Conservation (phyloP, 2,113 vertebrate species). For the Alethe castanea region DNA sequence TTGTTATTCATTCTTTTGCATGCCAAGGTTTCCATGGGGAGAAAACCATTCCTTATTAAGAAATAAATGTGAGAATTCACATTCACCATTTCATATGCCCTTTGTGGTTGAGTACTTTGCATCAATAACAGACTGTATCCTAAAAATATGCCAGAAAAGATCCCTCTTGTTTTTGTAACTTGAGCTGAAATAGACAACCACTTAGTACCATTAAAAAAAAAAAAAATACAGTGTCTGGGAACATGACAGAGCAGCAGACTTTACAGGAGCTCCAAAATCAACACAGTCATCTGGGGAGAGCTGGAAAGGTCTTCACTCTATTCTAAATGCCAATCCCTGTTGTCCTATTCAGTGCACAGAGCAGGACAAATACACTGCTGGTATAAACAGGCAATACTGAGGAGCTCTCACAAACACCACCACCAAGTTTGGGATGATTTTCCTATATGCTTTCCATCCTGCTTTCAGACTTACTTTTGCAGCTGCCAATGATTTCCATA, state of each 20-base stretch:
- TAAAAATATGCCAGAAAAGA: slow-evolving; percentile 6
- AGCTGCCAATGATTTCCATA: background rate
- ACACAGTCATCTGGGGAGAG: background rate
- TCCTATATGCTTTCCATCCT: rapidly evolving
- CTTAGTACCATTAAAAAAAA: background rate
- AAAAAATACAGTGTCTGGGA: background rate
- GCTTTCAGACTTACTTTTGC: background rate
- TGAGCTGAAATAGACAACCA: background rate
- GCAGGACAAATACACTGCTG: background rate
- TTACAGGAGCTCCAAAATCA: background rate
- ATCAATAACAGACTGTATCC: background rate
- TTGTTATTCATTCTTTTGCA: background rate
- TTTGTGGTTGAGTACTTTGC: background rate
- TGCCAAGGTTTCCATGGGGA: background rate
- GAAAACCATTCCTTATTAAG: background rate
- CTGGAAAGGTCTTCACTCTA: background rate
- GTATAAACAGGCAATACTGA: background rate
- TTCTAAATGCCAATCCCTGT: background rate
- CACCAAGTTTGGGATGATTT: background rate
- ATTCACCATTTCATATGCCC: background rate
- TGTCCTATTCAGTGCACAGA: background rate
- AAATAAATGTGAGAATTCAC: background rate
- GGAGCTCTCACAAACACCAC: background rate
- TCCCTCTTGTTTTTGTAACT: background rate
- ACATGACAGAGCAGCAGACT: background rate